Base-by-base conservation (phyloP, 2,113 vertebrate genomes). In the Passer montanus region DNA sequence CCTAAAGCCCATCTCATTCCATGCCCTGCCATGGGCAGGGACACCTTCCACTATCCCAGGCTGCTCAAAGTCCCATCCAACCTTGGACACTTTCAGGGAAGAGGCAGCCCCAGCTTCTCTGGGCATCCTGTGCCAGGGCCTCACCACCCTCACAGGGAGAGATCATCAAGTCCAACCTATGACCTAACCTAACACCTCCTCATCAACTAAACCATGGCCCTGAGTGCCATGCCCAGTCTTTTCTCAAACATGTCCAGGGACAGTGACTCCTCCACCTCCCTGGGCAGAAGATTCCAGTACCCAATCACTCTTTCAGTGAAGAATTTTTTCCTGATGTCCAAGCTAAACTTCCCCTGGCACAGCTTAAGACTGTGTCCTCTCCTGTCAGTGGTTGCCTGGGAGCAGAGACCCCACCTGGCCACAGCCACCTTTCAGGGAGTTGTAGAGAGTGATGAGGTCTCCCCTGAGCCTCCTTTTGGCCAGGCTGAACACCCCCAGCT, bases 1-100 rank as follows among this genome's bases (percentile, higher is more conserved):
- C 4, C 11, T 18, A 18, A 67, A 82, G 46, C 2, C 3, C 37
- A 8, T 8, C 53, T 28, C 16, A 26, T n/a, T 4, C 52, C 59
- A 43, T 7, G 21, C n/a, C 31, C 16, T 49, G 49, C 13, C 30
- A 30, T 15, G 49, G n/a, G 26, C 16, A 72, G 7, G 26, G 50
- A 64, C 43, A 43, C 6, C 12, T 52, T 14, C 44, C 37, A 67
- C 46, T 7, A 3, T 2, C 13, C 15, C 77, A 89, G 28, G 23
- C 0, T 23, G 44, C 43, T 81, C 52, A 23, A 28, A 73, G 52
- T 18, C 10, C 33, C 0, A 0, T 39, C 33, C 77, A 67, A 3
- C 28, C 44, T 39, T 30, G 39, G 18, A 14, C 69, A 46, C 28
- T 46, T 7, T 3, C 39, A 75, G 53, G 15, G 46, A 37, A 37